Evolutionary conservation across 2,797 vertebrate species (phyloP).

Genomic region (Helicolenus hilgendorfi): DNA sequence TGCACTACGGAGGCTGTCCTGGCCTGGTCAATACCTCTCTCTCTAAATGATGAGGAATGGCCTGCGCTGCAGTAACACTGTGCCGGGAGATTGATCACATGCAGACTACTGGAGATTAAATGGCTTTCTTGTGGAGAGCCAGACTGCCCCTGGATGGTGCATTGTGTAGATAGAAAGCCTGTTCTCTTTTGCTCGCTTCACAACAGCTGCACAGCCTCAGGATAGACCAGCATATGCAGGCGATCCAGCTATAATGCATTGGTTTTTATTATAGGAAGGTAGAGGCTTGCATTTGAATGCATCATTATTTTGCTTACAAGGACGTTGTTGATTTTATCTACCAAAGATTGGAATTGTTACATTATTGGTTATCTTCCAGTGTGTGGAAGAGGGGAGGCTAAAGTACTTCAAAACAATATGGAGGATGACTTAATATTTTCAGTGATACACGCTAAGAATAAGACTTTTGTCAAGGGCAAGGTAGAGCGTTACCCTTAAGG

Average conservation of each 20-base stretch:
- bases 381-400: background rate
- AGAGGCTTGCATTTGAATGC: slow-evolving; percentile 6
- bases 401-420: background rate
- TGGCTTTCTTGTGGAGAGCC: slow-evolving; percentile 81
- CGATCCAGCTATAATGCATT: slow-evolving; percentile 16
- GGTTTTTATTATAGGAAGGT: slow-evolving; percentile 23
- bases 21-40: slow-evolving; percentile 82
- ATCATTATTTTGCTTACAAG: slow-evolving; percentile 9
- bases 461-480: background rate
- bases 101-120: slow-evolving; percentile 86
- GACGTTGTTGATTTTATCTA: background rate
- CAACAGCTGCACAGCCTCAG: slow-evolving; percentile 47
- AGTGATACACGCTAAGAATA: background rate
- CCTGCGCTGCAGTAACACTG: slow-evolving; percentile 82
- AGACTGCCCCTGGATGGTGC: slow-evolving; percentile 68
- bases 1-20: slow-evolving; percentile 63
- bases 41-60: slow-evolving; percentile 88
- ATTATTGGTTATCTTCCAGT: background rate
- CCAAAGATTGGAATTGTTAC: background rate
- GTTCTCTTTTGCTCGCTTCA: slow-evolving; percentile 39
- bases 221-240: slow-evolving; percentile 15
- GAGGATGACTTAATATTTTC: background rate
- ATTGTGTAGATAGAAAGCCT: slow-evolving; percentile 61
- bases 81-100: slow-evolving; percentile 86
- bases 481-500: background rate